A percentile compares a stretch with the other conserved stretches of the same genome.
Evolutionary conservation across 2,113 vertebrate genomes (phyloP).

Genomic region (Engystomops pustulosus): DNA sequence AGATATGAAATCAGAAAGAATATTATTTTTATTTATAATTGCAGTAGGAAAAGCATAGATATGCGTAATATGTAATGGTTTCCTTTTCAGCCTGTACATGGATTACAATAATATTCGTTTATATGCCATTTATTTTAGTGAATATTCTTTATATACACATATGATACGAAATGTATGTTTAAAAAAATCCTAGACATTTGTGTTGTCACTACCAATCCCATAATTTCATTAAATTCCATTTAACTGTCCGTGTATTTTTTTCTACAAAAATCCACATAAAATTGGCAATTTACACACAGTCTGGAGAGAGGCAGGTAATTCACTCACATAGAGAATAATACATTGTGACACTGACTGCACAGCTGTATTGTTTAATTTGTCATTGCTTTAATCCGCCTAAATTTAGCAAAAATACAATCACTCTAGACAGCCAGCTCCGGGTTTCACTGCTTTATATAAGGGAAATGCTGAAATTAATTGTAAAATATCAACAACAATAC

Average conservation of each 20-base stretch:
- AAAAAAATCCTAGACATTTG: background rate
- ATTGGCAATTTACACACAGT: background rate
- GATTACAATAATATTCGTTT: no score
- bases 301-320: slow-evolving; percentile 19
- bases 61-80: no score
- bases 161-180: background rate
- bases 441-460: no score
- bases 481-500: no score
- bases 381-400: background rate
- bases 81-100: no score
- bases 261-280: background rate
- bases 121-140: no score
- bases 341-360: background rate
- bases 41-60: no score
- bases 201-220: background rate
- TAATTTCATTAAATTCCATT: background rate
- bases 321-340: background rate
- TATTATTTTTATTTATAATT: no score
- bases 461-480: no score
- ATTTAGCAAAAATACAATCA: background rate
- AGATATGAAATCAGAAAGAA: no score
- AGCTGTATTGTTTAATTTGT: background rate
- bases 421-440: no score
- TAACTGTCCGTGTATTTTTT: background rate
- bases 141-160: no score